phyloP scores from a whole-genome alignment of 2,888 invertebrate genomes.

The Hanleya hanleyi region DNA sequence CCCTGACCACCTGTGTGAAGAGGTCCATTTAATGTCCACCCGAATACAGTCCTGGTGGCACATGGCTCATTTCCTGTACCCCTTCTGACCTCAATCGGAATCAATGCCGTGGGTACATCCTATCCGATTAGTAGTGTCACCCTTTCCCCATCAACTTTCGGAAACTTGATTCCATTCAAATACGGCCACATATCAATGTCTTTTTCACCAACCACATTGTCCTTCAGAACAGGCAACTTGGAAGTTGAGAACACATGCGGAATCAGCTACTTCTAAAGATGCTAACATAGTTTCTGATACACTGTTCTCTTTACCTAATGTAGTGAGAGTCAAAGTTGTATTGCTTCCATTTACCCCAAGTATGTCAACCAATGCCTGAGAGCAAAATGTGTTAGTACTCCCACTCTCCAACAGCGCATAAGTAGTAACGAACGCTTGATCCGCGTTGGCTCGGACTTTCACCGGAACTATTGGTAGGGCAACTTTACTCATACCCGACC shows the following conservation, averaged over 20 bases:
- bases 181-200: not conserved
- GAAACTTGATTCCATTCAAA: not conserved
- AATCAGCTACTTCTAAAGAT: not conserved
- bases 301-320: not conserved
- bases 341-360: not conserved
- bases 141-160: not conserved
- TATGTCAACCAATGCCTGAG: not conserved
- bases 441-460: not conserved
- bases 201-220: not conserved
- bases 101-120: not conserved
- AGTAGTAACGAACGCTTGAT: not conserved
- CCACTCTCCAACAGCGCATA: not conserved
- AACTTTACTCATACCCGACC: not conserved
- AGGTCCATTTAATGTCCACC: constrained; percentile 29
- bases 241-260: not conserved
- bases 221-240: not conserved
- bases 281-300: not conserved
- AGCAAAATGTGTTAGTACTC: not conserved
- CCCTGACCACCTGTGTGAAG: not conserved
- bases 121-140: not conserved
- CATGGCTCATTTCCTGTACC: constrained; percentile 13
- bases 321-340: not conserved
- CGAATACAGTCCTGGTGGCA: constrained; percentile 20
- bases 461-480: not conserved
- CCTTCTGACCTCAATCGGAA: not conserved